A percentile compares a stretch with the other conserved stretches of the same genome.
Conservation (phyloP, 2,888 invertebrate species). For the Heteromyza rotundicornis region DNA sequence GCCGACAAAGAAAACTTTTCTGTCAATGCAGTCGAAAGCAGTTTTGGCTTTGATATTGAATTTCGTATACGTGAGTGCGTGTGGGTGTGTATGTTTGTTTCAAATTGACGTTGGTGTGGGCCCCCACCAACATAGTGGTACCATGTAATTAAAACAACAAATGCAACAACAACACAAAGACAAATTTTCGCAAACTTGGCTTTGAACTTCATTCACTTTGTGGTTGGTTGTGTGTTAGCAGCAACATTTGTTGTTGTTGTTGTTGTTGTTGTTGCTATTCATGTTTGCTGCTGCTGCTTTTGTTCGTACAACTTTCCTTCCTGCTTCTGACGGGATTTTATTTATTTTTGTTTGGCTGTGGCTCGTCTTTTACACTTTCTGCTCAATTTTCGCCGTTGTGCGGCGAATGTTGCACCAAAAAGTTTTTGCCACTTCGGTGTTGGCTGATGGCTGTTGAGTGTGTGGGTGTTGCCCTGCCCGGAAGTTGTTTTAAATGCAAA, state of each 20-base stretch:
- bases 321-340: not conserved
- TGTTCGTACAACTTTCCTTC: not conserved
- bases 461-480: too few species aligned
- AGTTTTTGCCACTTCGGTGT: too few species aligned
- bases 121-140: too few species aligned
- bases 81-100: too few species aligned
- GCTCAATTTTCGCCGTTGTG: not conserved
- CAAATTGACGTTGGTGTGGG: too few species aligned
- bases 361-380: not conserved
- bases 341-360: not conserved
- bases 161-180: too few species aligned
- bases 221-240: not conserved
- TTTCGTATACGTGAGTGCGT: too few species aligned
- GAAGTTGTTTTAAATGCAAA: too few species aligned
- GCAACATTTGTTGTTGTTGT: not conserved
- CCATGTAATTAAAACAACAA: too few species aligned
- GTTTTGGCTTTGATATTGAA: not conserved
- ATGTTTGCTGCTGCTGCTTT: not conserved
- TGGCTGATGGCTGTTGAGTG: too few species aligned
- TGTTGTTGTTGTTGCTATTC: not conserved
- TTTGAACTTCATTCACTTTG: constrained; percentile 4
- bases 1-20: not conserved
- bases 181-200: constrained; percentile 5
- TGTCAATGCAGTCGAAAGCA: not conserved
- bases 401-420: not conserved